Conservation (phyloP, 1,140 invertebrate genomes). For the Hyles vespertilio region DNA sequence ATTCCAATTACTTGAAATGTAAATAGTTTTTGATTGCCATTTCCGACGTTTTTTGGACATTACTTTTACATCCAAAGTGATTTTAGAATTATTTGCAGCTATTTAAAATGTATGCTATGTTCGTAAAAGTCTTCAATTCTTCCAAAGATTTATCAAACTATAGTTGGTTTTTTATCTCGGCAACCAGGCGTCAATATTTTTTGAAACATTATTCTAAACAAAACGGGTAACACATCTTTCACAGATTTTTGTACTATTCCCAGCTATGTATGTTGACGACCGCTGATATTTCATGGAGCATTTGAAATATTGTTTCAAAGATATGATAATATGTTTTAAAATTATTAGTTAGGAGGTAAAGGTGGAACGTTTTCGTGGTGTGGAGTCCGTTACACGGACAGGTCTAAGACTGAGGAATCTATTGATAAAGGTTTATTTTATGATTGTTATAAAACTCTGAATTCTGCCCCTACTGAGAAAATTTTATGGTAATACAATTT, state of each 20-base stretch:
- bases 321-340: background rate
- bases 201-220: constrained; percentile 5
- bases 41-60: too few species aligned
- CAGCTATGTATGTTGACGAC: background rate
- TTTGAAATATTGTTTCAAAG: constrained; percentile 4
- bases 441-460: too few species aligned
- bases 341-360: background rate
- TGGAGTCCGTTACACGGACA: constrained; percentile 15
- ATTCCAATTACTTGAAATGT: too few species aligned
- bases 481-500: too few species aligned
- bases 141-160: too few species aligned
- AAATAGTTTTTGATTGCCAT: too few species aligned
- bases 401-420: constrained; percentile 32
- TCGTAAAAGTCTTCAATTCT: too few species aligned
- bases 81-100: too few species aligned
- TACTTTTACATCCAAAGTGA: too few species aligned
- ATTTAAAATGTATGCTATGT: too few species aligned
- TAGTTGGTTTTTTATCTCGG: too few species aligned
- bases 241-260: background rate
- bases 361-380: constrained; percentile 11
- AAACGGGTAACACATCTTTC: constrained; percentile 2
- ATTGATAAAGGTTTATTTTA: constrained; percentile 10
- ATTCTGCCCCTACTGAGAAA: too few species aligned
- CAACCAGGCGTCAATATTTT: background rate
- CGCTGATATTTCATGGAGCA: background rate